Base-by-base conservation (phyloP, 2,113 vertebrate genomes). In the Erythrocercus mccallii region DNA sequence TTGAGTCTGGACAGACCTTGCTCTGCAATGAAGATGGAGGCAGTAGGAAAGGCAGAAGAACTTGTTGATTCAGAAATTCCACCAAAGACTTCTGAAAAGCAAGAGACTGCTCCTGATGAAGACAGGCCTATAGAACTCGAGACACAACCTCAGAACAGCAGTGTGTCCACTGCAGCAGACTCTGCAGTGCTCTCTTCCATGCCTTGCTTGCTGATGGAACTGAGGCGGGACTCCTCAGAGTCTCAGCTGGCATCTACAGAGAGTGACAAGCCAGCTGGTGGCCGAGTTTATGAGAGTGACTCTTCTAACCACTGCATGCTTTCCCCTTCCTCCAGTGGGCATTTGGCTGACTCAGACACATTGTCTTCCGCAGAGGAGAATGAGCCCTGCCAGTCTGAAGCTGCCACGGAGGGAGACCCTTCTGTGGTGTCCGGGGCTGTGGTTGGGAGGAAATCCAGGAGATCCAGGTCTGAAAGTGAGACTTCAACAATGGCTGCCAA, bases 1-100 rank as follows among this genome's bases (percentile, higher is more conserved):
- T 84, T 98, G 98, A 97, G 92, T 97, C 96, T 93, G 74, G 86
- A 51, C 84, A 66, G 95, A 98, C 96, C 94, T 95, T 77, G 95
- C 92, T 98, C 92, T 99, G 98, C 98, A 98, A 99, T 99, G 99
- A 99, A 99, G 98, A 99, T 99, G 99, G 99, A 99, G 97, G 98
- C 99, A 90, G 98, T 96, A 38, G 98, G 98, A 97, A 99, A 99
- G 98, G 95, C 98, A 81, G 98, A 99, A 96, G 98, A 99, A 95
- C 98, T 98, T 96, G 96, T 97, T 86, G 98, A 99, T 97, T 98
- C 98, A 15, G 98, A 99, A 97, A 97, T 97, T 90, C 98, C 98
- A 54, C 93, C 98, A 51, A 99, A 99, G 97, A 96, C 98, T 96
- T 97, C 98, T 84, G 97, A 97, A 91, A 98, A 98, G 94, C 97